Percentiles rank a stretch among this genome's conserved stretches.
Evolutionary conservation across 2,797 vertebrate species (phyloP).

Genomic region (Sphenodon punctatus): DNA sequence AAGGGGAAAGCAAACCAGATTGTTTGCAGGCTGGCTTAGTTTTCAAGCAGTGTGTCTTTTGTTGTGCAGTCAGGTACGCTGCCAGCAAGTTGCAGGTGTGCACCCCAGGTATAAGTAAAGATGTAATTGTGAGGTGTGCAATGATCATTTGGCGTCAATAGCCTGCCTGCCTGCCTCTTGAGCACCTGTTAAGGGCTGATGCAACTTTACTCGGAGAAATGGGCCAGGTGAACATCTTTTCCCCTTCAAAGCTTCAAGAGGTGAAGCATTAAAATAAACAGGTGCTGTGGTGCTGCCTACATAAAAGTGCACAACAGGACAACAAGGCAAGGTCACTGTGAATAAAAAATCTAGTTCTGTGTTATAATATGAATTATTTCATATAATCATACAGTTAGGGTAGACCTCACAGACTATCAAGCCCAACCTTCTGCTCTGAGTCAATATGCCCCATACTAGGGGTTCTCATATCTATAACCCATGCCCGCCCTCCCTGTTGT

Average conservation of each 20-base stretch:
- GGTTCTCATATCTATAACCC: no score
- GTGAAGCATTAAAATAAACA: conserved; percentile 1
- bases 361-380: conserved; percentile 20
- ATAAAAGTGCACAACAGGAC: background rate
- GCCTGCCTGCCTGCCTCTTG: background rate
- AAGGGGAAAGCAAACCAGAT: background rate
- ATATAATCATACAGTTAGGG: no score
- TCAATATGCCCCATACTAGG: no score
- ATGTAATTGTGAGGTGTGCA: background rate
- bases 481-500: no score
- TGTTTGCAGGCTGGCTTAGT: background rate
- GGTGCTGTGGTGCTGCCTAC: background rate
- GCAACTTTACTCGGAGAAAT: background rate
- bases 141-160: background rate
- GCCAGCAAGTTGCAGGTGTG: background rate
- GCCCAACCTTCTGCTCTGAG: no score
- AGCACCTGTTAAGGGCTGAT: background rate
- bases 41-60: background rate
- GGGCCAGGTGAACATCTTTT: background rate
- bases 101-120: background rate
- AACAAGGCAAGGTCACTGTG: conserved; percentile 15
- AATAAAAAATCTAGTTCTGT: conserved; percentile 19
- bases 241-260: background rate
- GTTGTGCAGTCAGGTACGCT: background rate
- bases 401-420: no score